Conservation (phyloP, 2,888 invertebrate species). For the Microplitis deprimator region DNA sequence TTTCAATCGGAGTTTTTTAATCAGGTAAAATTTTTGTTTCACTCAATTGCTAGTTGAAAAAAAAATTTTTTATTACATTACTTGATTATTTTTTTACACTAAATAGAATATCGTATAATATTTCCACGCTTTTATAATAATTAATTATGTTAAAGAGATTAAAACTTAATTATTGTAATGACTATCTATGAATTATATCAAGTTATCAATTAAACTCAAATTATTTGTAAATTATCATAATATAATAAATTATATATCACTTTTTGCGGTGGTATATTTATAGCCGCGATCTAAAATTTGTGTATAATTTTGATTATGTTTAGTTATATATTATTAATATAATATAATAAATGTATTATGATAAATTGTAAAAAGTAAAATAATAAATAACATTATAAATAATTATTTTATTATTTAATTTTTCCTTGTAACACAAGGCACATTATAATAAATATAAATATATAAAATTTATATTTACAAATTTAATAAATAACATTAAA, state of each 20-base stretch:
- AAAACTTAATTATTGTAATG: background rate
- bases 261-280: no score
- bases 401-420: background rate
- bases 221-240: background rate
- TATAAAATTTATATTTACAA: conserved; percentile 23
- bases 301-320: background rate
- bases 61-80: background rate
- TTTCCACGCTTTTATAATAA: background rate
- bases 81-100: background rate
- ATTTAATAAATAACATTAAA: conserved; percentile 16
- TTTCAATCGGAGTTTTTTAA: no score
- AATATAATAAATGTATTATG: background rate
- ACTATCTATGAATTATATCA: background rate
- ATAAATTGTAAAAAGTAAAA: background rate
- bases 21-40: background rate
- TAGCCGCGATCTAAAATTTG: background rate
- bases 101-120: background rate
- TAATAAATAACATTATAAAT: background rate
- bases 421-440: background rate
- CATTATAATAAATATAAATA: conserved; percentile 27
- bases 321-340: background rate
- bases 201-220: background rate
- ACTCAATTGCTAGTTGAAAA: background rate
- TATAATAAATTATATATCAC: no score
- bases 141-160: background rate